Conservation (phyloP, 2,888 invertebrate species). For the Tachystola acroxantha region DNA sequence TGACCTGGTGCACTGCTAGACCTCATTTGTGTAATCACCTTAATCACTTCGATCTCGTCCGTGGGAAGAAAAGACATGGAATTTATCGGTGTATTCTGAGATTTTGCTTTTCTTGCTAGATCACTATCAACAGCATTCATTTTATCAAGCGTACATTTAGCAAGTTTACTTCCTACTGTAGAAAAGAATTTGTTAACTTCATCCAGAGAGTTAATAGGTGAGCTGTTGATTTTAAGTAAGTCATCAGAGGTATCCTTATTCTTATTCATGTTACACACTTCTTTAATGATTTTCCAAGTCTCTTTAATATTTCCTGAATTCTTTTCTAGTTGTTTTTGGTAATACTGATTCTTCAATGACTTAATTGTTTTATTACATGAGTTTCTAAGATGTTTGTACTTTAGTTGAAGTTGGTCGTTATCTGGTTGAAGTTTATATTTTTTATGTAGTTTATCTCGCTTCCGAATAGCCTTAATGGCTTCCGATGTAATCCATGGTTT, state of each 20-base stretch:
- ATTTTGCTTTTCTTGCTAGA: background rate
- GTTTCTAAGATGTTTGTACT: too few relatives aligned
- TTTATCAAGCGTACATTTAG: background rate
- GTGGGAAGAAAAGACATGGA: background rate
- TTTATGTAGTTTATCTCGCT: background rate
- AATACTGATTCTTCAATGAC: too few relatives aligned
- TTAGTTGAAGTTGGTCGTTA: background rate
- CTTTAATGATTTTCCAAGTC: background rate
- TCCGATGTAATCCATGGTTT: background rate
- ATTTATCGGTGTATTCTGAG: background rate
- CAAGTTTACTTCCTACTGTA: background rate
- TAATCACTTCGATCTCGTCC: background rate
- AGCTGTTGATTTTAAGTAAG: background rate
- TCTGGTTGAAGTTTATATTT: background rate
- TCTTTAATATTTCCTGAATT: background rate
- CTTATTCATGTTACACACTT: background rate
- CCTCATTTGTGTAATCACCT: background rate
- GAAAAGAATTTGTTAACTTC: background rate
- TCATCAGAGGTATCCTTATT: background rate
- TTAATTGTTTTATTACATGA: too few relatives aligned
- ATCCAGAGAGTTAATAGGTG: background rate
- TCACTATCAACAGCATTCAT: background rate
- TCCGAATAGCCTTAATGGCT: background rate
- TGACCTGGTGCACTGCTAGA: slow-evolving; percentile 4
- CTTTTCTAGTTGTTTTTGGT: too few relatives aligned